Evolutionary conservation across 2,888 invertebrate species (phyloP).

Genomic region (Limnephilus marmoratus): DNA sequence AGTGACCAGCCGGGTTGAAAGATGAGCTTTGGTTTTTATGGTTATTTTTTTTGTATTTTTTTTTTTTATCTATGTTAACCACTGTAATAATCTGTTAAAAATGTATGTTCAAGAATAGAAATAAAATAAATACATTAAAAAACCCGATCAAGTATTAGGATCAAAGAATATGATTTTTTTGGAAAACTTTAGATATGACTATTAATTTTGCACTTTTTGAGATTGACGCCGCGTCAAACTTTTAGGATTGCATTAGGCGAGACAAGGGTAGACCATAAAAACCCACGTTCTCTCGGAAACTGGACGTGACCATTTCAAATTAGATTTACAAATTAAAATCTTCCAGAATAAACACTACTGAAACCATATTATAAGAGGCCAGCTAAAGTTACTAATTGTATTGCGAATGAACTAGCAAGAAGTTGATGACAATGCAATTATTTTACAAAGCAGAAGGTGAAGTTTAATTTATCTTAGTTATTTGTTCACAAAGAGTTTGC

Average conservation of each 20-base stretch:
- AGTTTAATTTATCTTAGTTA: not conserved
- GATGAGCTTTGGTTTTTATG: no score
- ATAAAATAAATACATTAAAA: no score
- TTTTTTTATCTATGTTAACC: no score
- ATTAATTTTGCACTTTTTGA: not conserved
- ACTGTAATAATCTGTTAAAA: no score
- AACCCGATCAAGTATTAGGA: no score
- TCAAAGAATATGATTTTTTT: no score
- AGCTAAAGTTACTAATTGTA: not conserved
- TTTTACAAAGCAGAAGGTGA: not conserved
- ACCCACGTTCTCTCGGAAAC: not conserved
- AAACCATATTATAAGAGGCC: not conserved
- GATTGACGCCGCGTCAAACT: not conserved
- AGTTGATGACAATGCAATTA: not conserved
- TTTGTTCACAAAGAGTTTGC: not conserved
- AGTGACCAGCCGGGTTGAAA: no score
- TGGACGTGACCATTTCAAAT: constrained; percentile 9
- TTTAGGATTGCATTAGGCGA: not conserved
- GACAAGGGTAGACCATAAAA: constrained; percentile 8
- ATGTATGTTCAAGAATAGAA: no score
- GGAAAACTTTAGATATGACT: no score
- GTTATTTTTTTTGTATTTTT: no score
- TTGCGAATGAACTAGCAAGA: not conserved
- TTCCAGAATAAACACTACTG: not conserved
- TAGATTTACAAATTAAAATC: constrained; percentile 19